Evolutionary conservation across 2,888 invertebrate genomes (phyloP), one percentile per base, ranked within the genome.

Genomic region (Parochlus steinenii): DNA sequence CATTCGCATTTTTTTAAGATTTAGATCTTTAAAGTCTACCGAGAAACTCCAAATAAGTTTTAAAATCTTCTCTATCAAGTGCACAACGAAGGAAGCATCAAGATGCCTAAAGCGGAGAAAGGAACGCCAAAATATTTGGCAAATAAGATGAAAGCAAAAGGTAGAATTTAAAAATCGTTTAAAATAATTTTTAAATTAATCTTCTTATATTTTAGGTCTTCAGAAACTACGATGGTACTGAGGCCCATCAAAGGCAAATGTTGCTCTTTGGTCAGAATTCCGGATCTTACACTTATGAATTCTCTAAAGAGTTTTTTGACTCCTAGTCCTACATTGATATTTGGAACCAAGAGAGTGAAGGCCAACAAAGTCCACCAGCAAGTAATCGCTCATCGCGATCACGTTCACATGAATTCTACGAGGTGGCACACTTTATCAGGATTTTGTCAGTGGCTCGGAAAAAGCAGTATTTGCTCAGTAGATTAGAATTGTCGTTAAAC

Each of bases 301-400:
- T 95, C 58, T 93, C 92, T 0, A 74, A 72, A 44, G 87, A 93
- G 51, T 93, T 95, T 51, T 72, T 80, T 10, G 78, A 82, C 42
- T 86, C 80, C 0, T 95, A 59, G 92, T n/a, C 53, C 93, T 27
- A 67, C 75, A 23, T 63, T 92, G 4, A 79, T 89, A 49, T 93
- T 87, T 54, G 89, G 90, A 3, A 89, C 92, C 0, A 93, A 92
- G 53, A 63, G 97, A 36, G 92, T 97, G 0, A 78, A 83, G 44
- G 92, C 95, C 0, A 99, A 98, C 53, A 77, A 87, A 48, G 87
- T 98, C 0, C 99, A 99, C 51, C 97, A 98, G 53, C 97, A 98
- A 46, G 97, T 97, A 50, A 98, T 98, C 44, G 70, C 85, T 0
- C 77, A 86, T 47, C 71, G 86, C 46, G 75, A 87, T 47, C 98